Evolutionary conservation across 1,140 invertebrate genomes (phyloP), one percentile per base, ranked within the genome.

Genomic region (Bombus polaris): DNA sequence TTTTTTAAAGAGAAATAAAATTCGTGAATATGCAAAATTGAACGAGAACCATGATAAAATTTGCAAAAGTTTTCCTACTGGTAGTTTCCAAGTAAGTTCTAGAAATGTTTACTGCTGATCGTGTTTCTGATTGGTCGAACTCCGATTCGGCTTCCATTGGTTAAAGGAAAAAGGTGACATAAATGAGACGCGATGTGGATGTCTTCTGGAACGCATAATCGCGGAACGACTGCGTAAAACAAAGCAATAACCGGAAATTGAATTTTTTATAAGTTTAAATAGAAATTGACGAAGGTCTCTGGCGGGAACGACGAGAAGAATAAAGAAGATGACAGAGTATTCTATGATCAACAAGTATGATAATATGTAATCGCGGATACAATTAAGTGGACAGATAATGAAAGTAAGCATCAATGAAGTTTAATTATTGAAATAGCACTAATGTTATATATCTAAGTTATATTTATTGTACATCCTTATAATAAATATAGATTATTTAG

Each of bases 81-180:
- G 42, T 4, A 4, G 68, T 53, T 25, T 10, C n/a, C 22, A 12
- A 62, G 62, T 32, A 57, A 13, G 83, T 80, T 85, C 83, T 4
- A 5, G 15, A 85, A 85, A 65, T 37, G 39, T 15, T 57, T 15
- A 28, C 3, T 1, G 68, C 6, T 47, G 18, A 22, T 47, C 39
- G 28, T 2, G 42, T 3, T 5, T 32, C 15, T 53, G 68, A 85
- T 85, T 85, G 83, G 83, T 72, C 3, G 66, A 72, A 47, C 13
- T 2, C 10, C 10, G 4, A 13, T 37, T 32, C 13, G 8, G 2
- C 3, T 10, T 13, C 8, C 5, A 8, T 57, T 28, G n/a, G 18
- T 65, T 15, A n/a, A 57, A 59, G 47, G 47, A 53, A 53, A 47
- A 53, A 53, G 53, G 13, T 18, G 6, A 2, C 3, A 59, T 13